Percentiles rank a stretch among this genome's conserved stretches.
phyloP scores from a whole-genome alignment of 2,888 invertebrate genomes.

The Ophioninae sp. region DNA sequence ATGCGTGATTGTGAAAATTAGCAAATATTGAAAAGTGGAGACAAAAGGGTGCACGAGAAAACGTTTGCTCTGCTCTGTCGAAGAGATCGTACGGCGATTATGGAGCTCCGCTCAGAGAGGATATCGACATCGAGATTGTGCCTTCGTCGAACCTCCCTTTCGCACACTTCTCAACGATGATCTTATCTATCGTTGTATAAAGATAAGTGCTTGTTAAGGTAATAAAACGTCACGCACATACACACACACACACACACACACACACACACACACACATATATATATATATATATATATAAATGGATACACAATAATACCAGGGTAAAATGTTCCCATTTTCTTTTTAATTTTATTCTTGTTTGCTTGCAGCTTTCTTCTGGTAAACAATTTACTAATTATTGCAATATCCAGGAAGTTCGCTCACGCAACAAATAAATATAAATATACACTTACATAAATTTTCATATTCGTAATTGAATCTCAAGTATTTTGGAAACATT shows the following conservation, averaged over 20 bases:
- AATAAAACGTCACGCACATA: conserved; percentile 63
- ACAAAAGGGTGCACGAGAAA: conserved; percentile 32
- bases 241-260: background rate
- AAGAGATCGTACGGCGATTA: conserved; percentile 57
- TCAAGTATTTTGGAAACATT: conserved; percentile 2
- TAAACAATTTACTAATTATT: conserved; percentile 57
- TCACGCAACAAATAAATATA: background rate
- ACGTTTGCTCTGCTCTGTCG: conserved; percentile 28
- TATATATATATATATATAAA: conserved; percentile 11
- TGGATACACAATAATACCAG: conserved; percentile 17
- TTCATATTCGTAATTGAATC: background rate
- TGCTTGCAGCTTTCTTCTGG: conserved; percentile 47
- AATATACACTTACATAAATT: background rate
- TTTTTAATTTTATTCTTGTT: conserved; percentile 4
- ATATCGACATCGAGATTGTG: conserved; percentile 54
- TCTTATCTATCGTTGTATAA: conserved; percentile 61
- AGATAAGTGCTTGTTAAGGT: conserved; percentile 63
- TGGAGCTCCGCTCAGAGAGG: conserved; percentile 34
- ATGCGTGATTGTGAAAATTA: background rate
- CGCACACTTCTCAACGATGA: conserved; percentile 59
- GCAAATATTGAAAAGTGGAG: conserved; percentile 2
- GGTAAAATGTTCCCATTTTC: background rate
- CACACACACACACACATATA: conserved; percentile 16
- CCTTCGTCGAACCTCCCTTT: conserved; percentile 52
- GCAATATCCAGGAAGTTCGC: conserved; percentile 11